Conservation (phyloP, 1,140 invertebrate genomes). For the Drosophila sproati region DNA sequence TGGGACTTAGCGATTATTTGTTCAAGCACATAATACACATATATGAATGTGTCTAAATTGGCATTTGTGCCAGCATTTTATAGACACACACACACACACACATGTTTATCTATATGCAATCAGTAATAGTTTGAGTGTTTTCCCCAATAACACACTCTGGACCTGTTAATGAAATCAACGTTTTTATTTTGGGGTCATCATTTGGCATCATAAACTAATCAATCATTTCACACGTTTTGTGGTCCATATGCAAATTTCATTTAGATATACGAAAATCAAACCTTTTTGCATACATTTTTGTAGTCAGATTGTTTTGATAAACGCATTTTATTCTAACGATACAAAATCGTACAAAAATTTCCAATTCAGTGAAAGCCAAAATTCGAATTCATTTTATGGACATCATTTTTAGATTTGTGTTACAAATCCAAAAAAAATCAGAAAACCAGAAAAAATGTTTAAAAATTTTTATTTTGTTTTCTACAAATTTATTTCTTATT, state of each 20-base stretch:
- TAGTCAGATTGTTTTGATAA: not conserved
- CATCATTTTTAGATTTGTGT: too few relatives aligned
- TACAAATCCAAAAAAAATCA: too few relatives aligned
- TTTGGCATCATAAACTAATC: slow-evolving; percentile 8
- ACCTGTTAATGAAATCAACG: slow-evolving; percentile 9
- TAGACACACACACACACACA: not conserved
- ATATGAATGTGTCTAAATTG: not conserved
- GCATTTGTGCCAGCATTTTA: slow-evolving; percentile 1
- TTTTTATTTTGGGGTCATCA: not conserved
- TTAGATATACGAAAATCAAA: not conserved
- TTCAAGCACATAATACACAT: not conserved
- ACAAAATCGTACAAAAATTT: too few relatives aligned
- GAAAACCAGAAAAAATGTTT: too few relatives aligned
- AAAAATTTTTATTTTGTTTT: too few relatives aligned
- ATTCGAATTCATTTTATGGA: too few relatives aligned
- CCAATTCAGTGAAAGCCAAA: too few relatives aligned
- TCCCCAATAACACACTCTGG: not conserved
- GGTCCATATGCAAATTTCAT: not conserved
- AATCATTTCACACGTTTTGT: slow-evolving; percentile 14
- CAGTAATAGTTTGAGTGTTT: not conserved
- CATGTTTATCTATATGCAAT: not conserved
- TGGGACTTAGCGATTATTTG: not conserved
- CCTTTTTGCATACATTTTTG: not conserved
- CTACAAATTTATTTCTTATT: too few relatives aligned
- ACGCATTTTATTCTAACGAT: too few relatives aligned